These are phyloP conservation scores for Uropsilus gracilis DNA, from an alignment of 2,113 vertebrate species.

Conservation along the genomic window DNA sequence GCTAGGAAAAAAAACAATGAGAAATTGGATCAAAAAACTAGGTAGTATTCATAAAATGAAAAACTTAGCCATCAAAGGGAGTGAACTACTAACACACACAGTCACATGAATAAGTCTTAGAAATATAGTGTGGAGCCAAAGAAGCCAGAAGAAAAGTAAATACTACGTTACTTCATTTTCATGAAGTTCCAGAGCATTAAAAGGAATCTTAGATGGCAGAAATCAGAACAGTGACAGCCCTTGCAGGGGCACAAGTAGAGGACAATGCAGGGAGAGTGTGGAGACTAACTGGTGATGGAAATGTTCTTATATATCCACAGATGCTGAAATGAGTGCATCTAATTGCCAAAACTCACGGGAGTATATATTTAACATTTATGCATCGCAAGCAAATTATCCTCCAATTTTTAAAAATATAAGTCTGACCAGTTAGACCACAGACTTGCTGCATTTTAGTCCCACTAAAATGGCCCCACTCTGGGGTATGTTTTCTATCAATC, in stretches of 20 bases:
- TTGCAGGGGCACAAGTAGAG: background rate
- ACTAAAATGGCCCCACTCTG: background rate
- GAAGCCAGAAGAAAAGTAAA: background rate
- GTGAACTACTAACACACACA: background rate
- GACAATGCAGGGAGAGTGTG: rapidly evolving
- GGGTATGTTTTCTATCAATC: background rate
- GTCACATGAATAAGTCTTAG: background rate
- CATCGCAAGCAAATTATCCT: background rate
- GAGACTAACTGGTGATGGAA: background rate
- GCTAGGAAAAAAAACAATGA: background rate
- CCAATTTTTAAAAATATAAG: background rate
- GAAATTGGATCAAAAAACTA: background rate
- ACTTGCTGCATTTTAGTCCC: background rate
- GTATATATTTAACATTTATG: background rate
- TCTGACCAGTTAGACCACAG: background rate
- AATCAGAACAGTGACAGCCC: background rate
- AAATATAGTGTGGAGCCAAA: background rate
- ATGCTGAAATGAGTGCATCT: background rate
- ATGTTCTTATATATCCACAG: background rate
- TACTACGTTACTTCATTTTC: background rate
- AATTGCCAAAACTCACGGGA: background rate
- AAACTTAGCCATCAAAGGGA: background rate
- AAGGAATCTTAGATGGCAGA: background rate
- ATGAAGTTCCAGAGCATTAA: background rate
- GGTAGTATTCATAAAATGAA: background rate